Base-by-base conservation (phyloP, 2,888 invertebrate genomes). In the Octodonta nipae region DNA sequence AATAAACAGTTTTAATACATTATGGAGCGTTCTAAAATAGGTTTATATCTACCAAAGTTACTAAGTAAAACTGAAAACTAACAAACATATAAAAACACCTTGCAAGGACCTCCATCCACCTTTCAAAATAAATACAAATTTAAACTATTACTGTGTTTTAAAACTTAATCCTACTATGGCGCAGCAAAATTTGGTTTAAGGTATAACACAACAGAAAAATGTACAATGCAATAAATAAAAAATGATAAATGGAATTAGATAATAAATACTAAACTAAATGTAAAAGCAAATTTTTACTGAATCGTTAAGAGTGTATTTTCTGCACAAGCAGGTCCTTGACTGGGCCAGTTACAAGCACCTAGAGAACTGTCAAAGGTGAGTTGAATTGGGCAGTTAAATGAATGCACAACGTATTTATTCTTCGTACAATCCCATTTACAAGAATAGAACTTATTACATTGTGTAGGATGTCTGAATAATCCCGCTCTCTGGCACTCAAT, bases 301-400 rank as follows among this genome's bases (percentile, higher is more conserved):
- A n/a, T n/a, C n/a, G n/a, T n/a, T 25, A 61, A 46, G 14, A 61
- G 44, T 40, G 78, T 80, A 50, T 79, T 73, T 32, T 75, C 77
- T 43, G 77, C 71, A 55, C 82, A 83, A 30, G 78, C 75, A 1
- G 82, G 82, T 15, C 82, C 82, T 52, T 79, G 77, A 50, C 78
- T 80, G 2, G 83, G 83, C 79, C 81, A 82, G 57, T 82, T 83
- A 49, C 84, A 84, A 28, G 82, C 84, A n/a, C 78, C 75, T 46
- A 80, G 66, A 34, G 64, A 71, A 12, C 72, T 70, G 55, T 84
- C 83, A 49, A 82, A 84, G 28, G 80, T 80, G 30, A 84, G 63
- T 52, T 80, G 80, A 8, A 84, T 71, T 0, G 83, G 83, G 49
- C 83, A 84, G 51, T 81, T 78, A 58, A 83, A 81, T 2, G 78